phyloP scores from a whole-genome alignment of 2,888 invertebrate species.

The Coenonympha glycerion region DNA sequence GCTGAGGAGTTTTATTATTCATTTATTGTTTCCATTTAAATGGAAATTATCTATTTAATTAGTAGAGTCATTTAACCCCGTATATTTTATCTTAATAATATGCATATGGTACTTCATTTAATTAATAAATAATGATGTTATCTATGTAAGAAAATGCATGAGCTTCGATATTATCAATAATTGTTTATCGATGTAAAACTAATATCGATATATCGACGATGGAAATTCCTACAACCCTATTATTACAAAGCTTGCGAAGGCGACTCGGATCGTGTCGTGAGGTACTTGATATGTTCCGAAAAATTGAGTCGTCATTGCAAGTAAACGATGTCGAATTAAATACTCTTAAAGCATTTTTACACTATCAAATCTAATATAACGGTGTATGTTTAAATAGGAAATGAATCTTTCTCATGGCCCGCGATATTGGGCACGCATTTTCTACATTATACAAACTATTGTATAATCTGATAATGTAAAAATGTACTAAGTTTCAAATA shows the following conservation, averaged over 20 bases:
- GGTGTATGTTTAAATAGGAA: not conserved
- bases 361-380: not conserved
- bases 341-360: not conserved
- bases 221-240: constrained; percentile 14
- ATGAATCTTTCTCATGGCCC: not conserved
- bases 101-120: constrained; percentile 55
- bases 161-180: constrained; percentile 50
- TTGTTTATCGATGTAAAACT: constrained; percentile 26
- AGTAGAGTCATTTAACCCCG: constrained; percentile 43
- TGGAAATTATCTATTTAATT: constrained; percentile 36
- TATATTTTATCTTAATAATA: constrained; percentile 53
- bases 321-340: not conserved
- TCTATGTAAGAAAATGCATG: constrained; percentile 51
- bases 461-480: not conserved
- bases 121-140: constrained; percentile 39
- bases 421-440: no score
- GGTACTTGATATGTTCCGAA: not conserved
- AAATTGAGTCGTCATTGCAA: not conserved
- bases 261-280: not conserved
- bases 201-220: constrained; percentile 22
- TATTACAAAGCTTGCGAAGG: constrained; percentile 8
- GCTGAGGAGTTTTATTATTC: constrained; percentile 70
- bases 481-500: not conserved
- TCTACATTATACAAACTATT: not conserved
- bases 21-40: constrained; percentile 70